These are phyloP conservation scores for Polydrusus cervinus DNA, from an alignment of 2,888 invertebrate species.

Conservation along the genomic window DNA sequence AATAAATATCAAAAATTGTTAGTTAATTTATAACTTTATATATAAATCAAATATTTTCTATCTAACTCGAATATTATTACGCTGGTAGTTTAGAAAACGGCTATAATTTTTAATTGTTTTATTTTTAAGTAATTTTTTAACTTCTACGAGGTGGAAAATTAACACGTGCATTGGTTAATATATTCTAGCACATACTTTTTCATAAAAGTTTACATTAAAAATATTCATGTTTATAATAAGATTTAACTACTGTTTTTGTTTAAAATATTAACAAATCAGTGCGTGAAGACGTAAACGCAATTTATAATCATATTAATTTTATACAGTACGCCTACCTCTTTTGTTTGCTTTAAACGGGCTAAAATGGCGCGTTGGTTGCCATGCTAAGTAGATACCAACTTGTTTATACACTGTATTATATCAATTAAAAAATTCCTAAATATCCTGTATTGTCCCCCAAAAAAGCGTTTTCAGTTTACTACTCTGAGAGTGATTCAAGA, in stretches of 20 bases:
- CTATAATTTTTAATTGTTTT: constrained; percentile 28
- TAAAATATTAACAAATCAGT: constrained; percentile 49
- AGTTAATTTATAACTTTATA: neutral
- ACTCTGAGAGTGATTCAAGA: too few species aligned
- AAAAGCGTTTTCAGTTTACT: too few species aligned
- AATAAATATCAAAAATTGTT: neutral
- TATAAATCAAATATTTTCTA: neutral
- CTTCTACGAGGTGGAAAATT: constrained; percentile 49
- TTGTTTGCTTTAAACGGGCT: constrained; percentile 38
- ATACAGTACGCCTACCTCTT: constrained; percentile 44
- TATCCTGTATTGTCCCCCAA: too few species aligned
- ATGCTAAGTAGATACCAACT: neutral
- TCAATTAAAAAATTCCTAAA: too few species aligned
- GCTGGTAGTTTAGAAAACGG: neutral
- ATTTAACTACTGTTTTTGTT: constrained; percentile 37
- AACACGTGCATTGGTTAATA: constrained; percentile 45
- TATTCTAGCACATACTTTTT: constrained; percentile 44
- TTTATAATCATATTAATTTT: constrained; percentile 42
- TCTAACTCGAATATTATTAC: neutral
- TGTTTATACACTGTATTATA: too few species aligned
- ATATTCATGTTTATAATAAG: constrained; percentile 34
- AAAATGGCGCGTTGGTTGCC: constrained; percentile 33
- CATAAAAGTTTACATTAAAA: constrained; percentile 35
- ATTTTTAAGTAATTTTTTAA: constrained; percentile 24
- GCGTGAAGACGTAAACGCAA: constrained; percentile 43